Evolutionary conservation across 2,797 vertebrate species (phyloP).

Genomic region (Spea hammondii): DNA sequence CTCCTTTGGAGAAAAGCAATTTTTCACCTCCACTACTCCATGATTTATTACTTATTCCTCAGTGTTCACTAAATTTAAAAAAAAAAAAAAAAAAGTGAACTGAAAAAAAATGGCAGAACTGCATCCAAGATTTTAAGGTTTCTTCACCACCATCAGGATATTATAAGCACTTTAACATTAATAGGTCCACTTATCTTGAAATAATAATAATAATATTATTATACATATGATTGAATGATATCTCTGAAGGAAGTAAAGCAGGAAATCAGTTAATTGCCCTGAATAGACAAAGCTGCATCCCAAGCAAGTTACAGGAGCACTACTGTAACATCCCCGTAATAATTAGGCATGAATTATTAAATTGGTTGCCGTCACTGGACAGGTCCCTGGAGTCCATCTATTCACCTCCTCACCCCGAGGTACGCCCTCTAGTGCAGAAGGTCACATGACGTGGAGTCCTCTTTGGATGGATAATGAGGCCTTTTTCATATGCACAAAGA

Average conservation of each 20-base stretch:
- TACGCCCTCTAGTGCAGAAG: slow-evolving; percentile 7
- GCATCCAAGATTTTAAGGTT: too few relatives aligned
- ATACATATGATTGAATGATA: neutral
- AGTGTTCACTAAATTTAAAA: too few relatives aligned
- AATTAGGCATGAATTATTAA: slow-evolving; percentile 40
- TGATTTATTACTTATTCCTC: too few relatives aligned
- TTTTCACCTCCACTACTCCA: too few relatives aligned
- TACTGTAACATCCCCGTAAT: slow-evolving; percentile 17
- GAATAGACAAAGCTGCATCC: neutral
- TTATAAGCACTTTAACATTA: too few relatives aligned
- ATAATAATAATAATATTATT: neutral
- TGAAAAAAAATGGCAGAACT: too few relatives aligned
- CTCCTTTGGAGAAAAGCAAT: too few relatives aligned
- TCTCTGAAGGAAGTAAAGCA: neutral
- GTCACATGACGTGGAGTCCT: slow-evolving; percentile 14
- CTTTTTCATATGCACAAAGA: slow-evolving; percentile 19
- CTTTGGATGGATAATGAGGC: neutral
- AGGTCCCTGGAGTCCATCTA: neutral
- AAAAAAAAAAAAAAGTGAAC: rapidly evolving
- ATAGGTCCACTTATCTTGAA: too few relatives aligned
- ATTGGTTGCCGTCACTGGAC: slow-evolving; percentile 8
- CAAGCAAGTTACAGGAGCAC: slow-evolving; percentile 12
- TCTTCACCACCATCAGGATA: too few relatives aligned
- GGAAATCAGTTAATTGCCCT: slow-evolving; percentile 25
- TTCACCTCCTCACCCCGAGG: slow-evolving; percentile 33